These are phyloP conservation scores for Parnassius glacialis DNA, from an alignment of 2,888 invertebrate species.

Conservation along the genomic window DNA sequence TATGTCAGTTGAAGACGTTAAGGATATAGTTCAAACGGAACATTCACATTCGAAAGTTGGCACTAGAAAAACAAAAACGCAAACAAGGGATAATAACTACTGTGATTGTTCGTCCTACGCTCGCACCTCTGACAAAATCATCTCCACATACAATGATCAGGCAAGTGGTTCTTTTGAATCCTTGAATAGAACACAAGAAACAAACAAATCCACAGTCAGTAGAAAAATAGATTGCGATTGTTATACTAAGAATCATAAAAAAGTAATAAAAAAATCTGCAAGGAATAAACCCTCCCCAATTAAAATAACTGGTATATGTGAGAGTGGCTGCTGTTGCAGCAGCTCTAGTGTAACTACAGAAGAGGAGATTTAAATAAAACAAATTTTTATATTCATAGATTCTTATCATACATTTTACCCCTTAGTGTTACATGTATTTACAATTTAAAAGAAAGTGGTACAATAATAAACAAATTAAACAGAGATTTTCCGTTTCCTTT, in stretches of 20 bases:
- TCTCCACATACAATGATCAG: slow-evolving; percentile 37
- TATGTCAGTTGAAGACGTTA: slow-evolving; percentile 32
- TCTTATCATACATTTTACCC: slow-evolving; percentile 76
- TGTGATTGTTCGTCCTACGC: neutral
- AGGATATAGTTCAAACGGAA: neutral
- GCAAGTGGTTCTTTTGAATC: slow-evolving; percentile 32
- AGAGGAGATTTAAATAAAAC: slow-evolving; percentile 43
- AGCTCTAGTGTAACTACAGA: slow-evolving; percentile 28
- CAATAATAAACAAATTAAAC: slow-evolving; percentile 72
- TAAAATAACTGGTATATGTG: slow-evolving; percentile 24
- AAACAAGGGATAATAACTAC: neutral
- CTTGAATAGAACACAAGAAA: slow-evolving; percentile 3
- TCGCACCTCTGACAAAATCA: slow-evolving; percentile 2
- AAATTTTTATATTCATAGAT: slow-evolving; percentile 67
- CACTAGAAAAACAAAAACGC: neutral
- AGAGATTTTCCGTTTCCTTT: slow-evolving; percentile 61
- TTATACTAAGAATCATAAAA: slow-evolving; percentile 14
- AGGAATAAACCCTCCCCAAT: slow-evolving; percentile 16
- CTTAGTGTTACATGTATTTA: slow-evolving; percentile 73
- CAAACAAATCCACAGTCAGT: slow-evolving; percentile 17
- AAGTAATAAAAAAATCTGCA: slow-evolving; percentile 3
- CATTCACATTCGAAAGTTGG: neutral
- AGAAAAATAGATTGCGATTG: slow-evolving; percentile 15
- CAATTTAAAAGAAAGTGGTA: slow-evolving; percentile 61
- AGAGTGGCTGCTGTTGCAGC: slow-evolving; percentile 30